Evolutionary conservation across 2,888 invertebrate genomes (phyloP).

Genomic region (Amorpha juglandis): DNA sequence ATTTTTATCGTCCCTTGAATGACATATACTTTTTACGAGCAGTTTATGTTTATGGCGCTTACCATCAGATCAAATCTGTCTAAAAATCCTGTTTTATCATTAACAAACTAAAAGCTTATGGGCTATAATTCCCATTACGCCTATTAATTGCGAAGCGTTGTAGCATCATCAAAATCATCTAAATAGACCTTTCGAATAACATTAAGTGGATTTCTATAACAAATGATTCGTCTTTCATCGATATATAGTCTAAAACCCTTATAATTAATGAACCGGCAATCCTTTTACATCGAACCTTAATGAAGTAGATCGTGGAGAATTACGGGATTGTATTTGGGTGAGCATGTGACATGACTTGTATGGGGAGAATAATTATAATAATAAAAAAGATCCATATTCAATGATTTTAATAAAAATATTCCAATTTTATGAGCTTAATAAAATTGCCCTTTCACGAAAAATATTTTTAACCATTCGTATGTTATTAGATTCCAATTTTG

Average conservation of each 20-base stretch:
- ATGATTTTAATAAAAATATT: no score
- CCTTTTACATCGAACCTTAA: constrained; percentile 70
- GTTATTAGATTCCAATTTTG: no score
- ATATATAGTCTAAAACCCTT: constrained; percentile 69
- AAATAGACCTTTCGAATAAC: constrained; percentile 26
- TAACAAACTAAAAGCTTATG: neutral
- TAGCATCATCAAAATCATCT: constrained; percentile 13
- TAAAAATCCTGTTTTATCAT: neutral
- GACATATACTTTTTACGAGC: no score
- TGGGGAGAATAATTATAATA: no score
- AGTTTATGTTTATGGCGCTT: no score
- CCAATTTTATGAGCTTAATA: no score
- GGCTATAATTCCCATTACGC: neutral
- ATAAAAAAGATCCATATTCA: no score
- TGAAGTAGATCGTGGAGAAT: constrained; percentile 56
- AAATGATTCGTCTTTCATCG: constrained; percentile 57
- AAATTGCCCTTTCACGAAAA: no score
- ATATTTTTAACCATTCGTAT: no score
- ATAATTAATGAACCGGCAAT: constrained; percentile 79
- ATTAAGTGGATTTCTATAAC: constrained; percentile 45
- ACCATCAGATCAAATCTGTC: no score
- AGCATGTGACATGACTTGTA: constrained; percentile 23
- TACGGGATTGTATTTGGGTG: constrained; percentile 36
- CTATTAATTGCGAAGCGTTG: constrained; percentile 3
- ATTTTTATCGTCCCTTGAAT: no score